Evolutionary conservation across 1,140 invertebrate species (phyloP).

Genomic region (Drosophila pallidifrons): DNA sequence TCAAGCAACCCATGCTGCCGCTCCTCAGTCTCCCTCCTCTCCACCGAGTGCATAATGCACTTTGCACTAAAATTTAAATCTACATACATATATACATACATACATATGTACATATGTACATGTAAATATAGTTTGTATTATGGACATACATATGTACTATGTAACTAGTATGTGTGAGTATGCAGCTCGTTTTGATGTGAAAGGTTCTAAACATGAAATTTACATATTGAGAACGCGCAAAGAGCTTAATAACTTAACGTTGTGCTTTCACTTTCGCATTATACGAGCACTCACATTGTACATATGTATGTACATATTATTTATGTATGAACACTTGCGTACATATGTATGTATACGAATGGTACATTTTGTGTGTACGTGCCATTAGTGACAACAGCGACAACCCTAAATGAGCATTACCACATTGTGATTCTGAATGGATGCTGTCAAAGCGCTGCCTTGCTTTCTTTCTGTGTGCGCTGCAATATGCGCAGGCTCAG

Average conservation of each 20-base stretch:
- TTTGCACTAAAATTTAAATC: background rate
- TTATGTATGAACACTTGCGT: background rate
- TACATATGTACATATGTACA: background rate
- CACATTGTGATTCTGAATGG: constrained; percentile 55
- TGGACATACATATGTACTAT: background rate
- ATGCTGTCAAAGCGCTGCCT: constrained; percentile 12
- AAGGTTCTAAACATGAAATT: background rate
- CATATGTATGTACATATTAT: background rate
- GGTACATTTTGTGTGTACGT: background rate
- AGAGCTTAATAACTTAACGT: constrained; percentile 21
- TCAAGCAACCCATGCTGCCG: background rate
- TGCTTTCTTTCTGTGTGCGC: constrained; percentile 7
- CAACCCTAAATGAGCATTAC: constrained; percentile 55
- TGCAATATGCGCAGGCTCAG: constrained; percentile 34
- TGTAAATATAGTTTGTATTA: background rate
- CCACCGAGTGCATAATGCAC: background rate
- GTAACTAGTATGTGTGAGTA: too few relatives aligned
- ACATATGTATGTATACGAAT: background rate
- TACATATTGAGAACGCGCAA: background rate
- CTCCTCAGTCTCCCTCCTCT: background rate
- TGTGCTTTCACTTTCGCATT: constrained; percentile 40
- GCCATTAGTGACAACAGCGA: constrained; percentile 33
- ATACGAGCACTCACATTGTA: constrained; percentile 9
- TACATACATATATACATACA: background rate
- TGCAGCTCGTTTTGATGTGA: background rate